Evolutionary conservation across 2,113 vertebrate species (phyloP), one percentile per base, ranked within the genome.

Genomic region (Gallinago undulata): DNA sequence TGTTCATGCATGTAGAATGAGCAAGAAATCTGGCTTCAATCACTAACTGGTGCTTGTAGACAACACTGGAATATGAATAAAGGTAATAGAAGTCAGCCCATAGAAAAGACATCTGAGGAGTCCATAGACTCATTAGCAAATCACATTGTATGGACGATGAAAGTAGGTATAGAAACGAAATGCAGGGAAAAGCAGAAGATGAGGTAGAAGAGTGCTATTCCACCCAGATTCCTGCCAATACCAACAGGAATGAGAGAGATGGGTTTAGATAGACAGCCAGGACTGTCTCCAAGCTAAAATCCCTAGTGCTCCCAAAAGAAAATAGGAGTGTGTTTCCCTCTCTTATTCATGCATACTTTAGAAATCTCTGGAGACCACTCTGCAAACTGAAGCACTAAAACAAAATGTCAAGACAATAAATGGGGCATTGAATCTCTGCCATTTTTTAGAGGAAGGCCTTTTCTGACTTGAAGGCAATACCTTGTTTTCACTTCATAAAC

Each of bases 341-440:
- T 85, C 12, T 81, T 74, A 96, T 86, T 97, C 87, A 93, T 83
- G 92, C 85, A 96, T 97, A 88, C 48, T 96, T 95, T 35, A 64
- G 64, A 93, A 96, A 87, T 33, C 94, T 84, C 95, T 4, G 1
- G 94, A 91, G 91, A 93, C 75, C 2, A 0, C 59, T 85, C 50
- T 55, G 64, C 55, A 91, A 96, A 87, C 86, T 55, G 78, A 57
- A 96, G 89, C 3, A 12, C 73, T 94, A 94, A 94, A 97, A 95
- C 73, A 94, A 94, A 95, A 96, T 47, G 89, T 94, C 94, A 96
- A 82, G 92, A 94, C 87, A 96, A 89, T 75, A 96, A 96, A 89
- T 27, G 70, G 63, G 78, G 62, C 81, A 70, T 53, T 85, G 81
- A 86, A 63, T 66, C 63, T 91, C 81, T 82, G 57, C 51, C 1